Evolutionary conservation across 2,888 invertebrate species (phyloP), one percentile per base, ranked within the genome.

Genomic region (Sepioteuthis lessoniana): DNA sequence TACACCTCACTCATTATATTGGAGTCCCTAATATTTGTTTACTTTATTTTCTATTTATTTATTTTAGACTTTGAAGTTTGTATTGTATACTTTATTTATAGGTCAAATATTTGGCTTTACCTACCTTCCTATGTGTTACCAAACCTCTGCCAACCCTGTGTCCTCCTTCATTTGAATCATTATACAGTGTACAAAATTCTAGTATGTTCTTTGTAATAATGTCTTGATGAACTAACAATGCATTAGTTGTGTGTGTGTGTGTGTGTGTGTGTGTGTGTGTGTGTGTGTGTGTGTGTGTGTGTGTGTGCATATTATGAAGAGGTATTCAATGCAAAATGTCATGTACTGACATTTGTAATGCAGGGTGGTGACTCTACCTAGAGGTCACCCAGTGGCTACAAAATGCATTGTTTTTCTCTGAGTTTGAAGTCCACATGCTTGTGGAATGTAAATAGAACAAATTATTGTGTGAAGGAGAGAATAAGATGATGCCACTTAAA

Each of bases 331-430:
- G 8, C 16, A n/a, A 76, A 76, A 76, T 76, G 76, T 76, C 76
- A 76, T 76, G n/a, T n/a, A 76, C 76, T 76, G 76, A 76, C 76
- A 76, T 76, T 76, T n/a, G n/a, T n/a, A n/a, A n/a, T 76, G n/a
- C 76, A 76, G n/a, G 76, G n/a, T n/a, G 76, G n/a, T 76, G 76
- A 76, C 76, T n/a, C 76, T 76, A n/a, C 10, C 76, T 35, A 76
- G 76, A 76, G 76, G 76, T n/a, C 76, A 76, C 76, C n/a, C 76
- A n/a, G 16, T 76, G 76, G 76, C 76, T 76, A n/a, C 76, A 76
- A 76, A 76, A 76, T 76, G 76, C 76, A 76, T 76, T 76, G n/a
- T n/a, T 76, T 76, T 76, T 19, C 76, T n/a, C 76, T n/a, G n/a
- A n/a, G 76, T 76, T 76, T 76, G 76, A 76, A 76, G 76, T 76